A percentile compares a stretch with the other conserved stretches of the same genome.
These are phyloP conservation scores for Sarcophaga variegata DNA, from an alignment of 2,888 invertebrate genomes.

Conservation along the genomic window DNA sequence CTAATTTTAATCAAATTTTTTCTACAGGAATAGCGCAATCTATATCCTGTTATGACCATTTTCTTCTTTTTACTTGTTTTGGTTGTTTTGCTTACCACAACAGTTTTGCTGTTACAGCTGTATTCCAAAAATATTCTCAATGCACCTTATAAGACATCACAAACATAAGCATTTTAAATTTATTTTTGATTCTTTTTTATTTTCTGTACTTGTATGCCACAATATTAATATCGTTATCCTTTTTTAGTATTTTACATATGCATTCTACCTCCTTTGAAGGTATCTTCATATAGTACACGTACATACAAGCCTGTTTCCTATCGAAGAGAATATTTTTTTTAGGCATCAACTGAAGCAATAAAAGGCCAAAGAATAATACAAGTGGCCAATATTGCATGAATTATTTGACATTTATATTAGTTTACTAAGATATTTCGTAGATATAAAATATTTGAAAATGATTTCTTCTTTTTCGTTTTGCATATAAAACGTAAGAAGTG, in stretches of 20 bases:
- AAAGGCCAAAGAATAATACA: neutral
- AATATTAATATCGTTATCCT: neutral
- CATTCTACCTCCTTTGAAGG: neutral
- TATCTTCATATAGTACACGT: no score
- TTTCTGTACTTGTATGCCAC: neutral
- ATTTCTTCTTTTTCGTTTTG: conserved; percentile 4
- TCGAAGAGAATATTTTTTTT: neutral
- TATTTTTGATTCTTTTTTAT: neutral
- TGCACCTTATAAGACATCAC: neutral
- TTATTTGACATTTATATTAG: conserved; percentile 68
- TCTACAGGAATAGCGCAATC: no score
- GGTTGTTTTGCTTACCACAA: neutral
- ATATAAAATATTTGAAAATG: conserved; percentile 25
- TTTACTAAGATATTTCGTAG: conserved; percentile 49
- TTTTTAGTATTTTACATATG: neutral
- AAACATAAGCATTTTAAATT: neutral
- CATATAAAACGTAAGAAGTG: neutral
- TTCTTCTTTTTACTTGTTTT: neutral
- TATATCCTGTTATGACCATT: no score
- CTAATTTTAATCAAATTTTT: no score
- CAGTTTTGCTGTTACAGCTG: neutral
- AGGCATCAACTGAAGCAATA: neutral
- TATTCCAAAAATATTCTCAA: neutral
- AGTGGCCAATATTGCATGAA: conserved; percentile 65
- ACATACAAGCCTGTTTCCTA: neutral